These are phyloP conservation scores for Cyphomyrmex costatus DNA, from an alignment of 1,140 invertebrate species.

Conservation along the genomic window DNA sequence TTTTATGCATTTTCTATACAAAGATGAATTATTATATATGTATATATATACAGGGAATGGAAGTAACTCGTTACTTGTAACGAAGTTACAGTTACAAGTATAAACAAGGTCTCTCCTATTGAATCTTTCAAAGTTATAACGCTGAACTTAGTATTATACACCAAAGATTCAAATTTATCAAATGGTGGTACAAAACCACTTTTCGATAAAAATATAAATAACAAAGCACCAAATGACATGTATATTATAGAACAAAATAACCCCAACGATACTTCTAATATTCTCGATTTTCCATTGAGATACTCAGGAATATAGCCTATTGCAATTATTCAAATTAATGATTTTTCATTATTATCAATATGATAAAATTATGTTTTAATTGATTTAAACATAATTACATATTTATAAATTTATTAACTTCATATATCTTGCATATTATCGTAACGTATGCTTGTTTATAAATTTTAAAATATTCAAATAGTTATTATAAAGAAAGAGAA, in stretches of 20 bases:
- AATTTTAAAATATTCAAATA: no score
- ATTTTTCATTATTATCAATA: neutral
- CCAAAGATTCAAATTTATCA: neutral
- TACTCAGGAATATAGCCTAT: slow-evolving; percentile 79
- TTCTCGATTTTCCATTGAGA: slow-evolving; percentile 94
- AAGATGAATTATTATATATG: no score
- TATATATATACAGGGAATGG: no score
- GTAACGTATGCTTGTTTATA: no score
- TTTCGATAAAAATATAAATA: slow-evolving; percentile 62
- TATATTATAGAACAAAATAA: slow-evolving; percentile 50
- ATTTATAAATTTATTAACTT: no score
- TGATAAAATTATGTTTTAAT: neutral
- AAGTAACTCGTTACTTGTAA: no score
- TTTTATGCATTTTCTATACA: no score
- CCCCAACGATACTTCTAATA: slow-evolving; percentile 71
- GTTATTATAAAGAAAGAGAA: no score
- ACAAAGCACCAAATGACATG: slow-evolving; percentile 41
- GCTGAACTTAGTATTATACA: slow-evolving; percentile 39
- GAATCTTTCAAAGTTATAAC: slow-evolving; percentile 39
- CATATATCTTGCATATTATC: no score
- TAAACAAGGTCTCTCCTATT: no score
- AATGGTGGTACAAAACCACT: slow-evolving; percentile 39
- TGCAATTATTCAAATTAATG: slow-evolving; percentile 53
- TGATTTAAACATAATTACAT: neutral
- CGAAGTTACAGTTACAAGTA: no score